A percentile compares a stretch with the other conserved stretches of the same genome.
These are phyloP conservation scores for Polypedilum pembai DNA, from an alignment of 1,140 invertebrate genomes.

Conservation along the genomic window DNA sequence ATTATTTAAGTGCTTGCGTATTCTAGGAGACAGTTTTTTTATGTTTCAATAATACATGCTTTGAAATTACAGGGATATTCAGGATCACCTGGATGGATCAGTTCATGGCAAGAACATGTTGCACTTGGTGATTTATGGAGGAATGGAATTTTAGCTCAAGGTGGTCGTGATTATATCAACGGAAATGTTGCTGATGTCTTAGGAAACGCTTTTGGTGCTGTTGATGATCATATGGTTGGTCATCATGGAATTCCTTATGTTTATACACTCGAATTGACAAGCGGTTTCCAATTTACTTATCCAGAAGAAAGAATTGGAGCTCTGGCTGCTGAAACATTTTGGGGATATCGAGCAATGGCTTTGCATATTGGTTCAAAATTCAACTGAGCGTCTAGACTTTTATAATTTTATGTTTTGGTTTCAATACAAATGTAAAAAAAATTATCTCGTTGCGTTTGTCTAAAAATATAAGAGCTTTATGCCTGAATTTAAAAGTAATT, in stretches of 20 bases:
- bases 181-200: slow-evolving; percentile 44
- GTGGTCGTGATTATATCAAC: slow-evolving; percentile 48
- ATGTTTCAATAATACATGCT: no score
- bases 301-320: slow-evolving; percentile 28
- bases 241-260: neutral
- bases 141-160: slow-evolving; percentile 42
- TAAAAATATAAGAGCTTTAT: no score
- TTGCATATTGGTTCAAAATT: neutral
- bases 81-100: slow-evolving; percentile 29
- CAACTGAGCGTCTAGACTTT: no score
- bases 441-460: no score
- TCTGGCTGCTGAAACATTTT: neutral
- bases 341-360: slow-evolving; percentile 1
- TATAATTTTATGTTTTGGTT: no score
- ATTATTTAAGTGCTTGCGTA: no score
- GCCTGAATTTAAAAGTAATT: no score
- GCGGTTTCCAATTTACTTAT: neutral
- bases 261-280: slow-evolving; percentile 11
- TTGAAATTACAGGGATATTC: slow-evolving; percentile 58
- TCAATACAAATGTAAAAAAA: no score
- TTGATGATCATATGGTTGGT: slow-evolving; percentile 15
- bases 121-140: neutral
- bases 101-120: neutral
- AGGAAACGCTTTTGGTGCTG: neutral
- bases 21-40: no score